Conservation (phyloP, 2,797 vertebrate species). For the Anguilla marmorata region DNA sequence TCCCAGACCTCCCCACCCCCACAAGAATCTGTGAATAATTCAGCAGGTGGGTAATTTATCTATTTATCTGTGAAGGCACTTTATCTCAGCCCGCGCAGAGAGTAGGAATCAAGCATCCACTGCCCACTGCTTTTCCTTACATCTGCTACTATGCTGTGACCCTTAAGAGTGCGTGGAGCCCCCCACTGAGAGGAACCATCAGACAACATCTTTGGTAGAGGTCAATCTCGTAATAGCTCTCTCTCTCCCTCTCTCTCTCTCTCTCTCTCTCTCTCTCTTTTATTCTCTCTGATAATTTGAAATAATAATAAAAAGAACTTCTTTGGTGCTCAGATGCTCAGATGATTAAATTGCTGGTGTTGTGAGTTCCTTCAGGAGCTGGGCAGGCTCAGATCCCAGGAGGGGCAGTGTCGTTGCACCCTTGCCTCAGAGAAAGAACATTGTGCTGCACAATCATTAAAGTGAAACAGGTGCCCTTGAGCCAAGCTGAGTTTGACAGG, state of each 20-base stretch:
- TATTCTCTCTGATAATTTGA: neutral
- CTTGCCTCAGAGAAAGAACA: neutral
- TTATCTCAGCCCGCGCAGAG: neutral
- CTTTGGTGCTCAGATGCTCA: neutral
- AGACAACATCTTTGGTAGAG: conserved; percentile 2
- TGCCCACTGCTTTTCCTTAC: neutral
- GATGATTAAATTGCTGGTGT: neutral
- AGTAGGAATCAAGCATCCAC: neutral
- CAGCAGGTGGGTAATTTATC: neutral
- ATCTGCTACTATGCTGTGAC: neutral
- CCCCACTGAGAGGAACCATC: neutral
- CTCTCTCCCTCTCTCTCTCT: neutral
- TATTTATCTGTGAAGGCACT: neutral
- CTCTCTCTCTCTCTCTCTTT: neutral
- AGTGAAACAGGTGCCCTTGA: too few species aligned
- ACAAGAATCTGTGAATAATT: neutral
- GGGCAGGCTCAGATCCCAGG: neutral
- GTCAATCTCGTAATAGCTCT: neutral
- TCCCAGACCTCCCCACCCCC: neutral
- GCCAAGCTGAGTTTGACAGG: too few species aligned
- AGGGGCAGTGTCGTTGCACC: neutral
- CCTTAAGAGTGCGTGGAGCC: neutral
- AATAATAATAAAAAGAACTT: neutral
- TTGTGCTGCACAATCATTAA: neutral
- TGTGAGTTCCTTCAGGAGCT: neutral